Percentiles rank a stretch among this genome's conserved stretches.
Conservation (phyloP, 2,113 vertebrate genomes). For the Amphilophus citrinellus region DNA sequence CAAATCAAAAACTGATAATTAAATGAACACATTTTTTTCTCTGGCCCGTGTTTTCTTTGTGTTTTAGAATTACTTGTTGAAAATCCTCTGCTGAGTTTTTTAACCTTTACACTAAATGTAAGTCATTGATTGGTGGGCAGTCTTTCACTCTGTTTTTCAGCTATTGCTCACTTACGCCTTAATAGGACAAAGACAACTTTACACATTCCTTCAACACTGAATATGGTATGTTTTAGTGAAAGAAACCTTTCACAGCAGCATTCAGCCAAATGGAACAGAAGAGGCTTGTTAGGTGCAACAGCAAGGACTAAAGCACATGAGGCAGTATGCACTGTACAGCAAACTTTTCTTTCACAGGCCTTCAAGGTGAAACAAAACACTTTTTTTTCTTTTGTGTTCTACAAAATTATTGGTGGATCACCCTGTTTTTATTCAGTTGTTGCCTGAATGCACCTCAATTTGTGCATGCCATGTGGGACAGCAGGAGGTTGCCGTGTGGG, state of each 20-base stretch:
- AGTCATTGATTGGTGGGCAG: neutral
- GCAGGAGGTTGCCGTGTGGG: constrained; percentile 42
- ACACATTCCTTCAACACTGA: too few relatives aligned
- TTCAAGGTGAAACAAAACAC: constrained; percentile 47
- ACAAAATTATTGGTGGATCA: constrained; percentile 26
- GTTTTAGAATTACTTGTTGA: neutral
- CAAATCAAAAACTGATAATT: neutral
- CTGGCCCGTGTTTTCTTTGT: neutral
- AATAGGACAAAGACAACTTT: neutral
- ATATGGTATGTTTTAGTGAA: neutral
- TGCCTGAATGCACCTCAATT: constrained; percentile 61
- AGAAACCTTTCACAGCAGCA: neutral
- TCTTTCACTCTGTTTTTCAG: neutral
- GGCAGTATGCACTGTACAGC: neutral
- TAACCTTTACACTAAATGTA: neutral
- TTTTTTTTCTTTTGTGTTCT: constrained; percentile 20
- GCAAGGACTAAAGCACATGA: neutral
- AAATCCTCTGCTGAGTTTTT: neutral
- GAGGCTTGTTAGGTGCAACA: neutral
- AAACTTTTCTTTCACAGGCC: constrained; percentile 11
- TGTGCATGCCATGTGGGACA: constrained; percentile 20
- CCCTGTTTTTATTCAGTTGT: constrained; percentile 53
- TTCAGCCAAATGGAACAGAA: neutral
- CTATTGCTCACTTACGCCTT: neutral
- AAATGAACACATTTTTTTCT: too few relatives aligned